A percentile compares a stretch with the other conserved stretches of the same genome.
Evolutionary conservation across 1,140 invertebrate genomes (phyloP).

Genomic region (Drosophila repleta): DNA sequence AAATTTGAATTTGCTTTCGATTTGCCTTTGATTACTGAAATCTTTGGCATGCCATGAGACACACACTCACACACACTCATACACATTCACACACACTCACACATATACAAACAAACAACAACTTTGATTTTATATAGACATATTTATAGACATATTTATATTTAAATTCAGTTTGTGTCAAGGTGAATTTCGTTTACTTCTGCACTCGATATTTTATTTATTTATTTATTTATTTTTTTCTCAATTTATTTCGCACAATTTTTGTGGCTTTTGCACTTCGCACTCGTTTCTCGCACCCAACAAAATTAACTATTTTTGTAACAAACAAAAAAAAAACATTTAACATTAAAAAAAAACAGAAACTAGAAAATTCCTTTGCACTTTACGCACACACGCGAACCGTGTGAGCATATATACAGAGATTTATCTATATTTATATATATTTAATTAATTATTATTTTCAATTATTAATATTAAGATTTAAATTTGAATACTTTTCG

Average conservation of each 20-base stretch:
- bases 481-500: constrained; percentile 9
- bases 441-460: background rate
- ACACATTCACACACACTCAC: background rate
- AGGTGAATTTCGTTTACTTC: constrained; percentile 56
- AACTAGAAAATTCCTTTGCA: background rate
- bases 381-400: background rate
- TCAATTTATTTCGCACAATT: constrained; percentile 6
- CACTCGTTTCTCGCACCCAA: background rate
- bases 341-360: background rate
- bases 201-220: constrained; percentile 1
- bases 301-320: constrained; percentile 1
- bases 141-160: background rate
- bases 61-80: constrained; percentile 9
- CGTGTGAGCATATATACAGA: background rate
- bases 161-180: constrained; percentile 62
- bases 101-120: background rate
- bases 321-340: constrained; percentile 14
- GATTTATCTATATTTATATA: background rate
- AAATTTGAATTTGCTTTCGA: constrained; percentile 30
- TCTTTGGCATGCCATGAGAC: constrained; percentile 41
- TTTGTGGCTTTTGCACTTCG: constrained; percentile 12
- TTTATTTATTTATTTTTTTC: constrained; percentile 1
- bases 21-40: constrained; percentile 41
- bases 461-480: background rate
- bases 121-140: constrained; percentile 34